Conservation (phyloP, 2,888 invertebrate species). For the Tanypteryx hageni region DNA sequence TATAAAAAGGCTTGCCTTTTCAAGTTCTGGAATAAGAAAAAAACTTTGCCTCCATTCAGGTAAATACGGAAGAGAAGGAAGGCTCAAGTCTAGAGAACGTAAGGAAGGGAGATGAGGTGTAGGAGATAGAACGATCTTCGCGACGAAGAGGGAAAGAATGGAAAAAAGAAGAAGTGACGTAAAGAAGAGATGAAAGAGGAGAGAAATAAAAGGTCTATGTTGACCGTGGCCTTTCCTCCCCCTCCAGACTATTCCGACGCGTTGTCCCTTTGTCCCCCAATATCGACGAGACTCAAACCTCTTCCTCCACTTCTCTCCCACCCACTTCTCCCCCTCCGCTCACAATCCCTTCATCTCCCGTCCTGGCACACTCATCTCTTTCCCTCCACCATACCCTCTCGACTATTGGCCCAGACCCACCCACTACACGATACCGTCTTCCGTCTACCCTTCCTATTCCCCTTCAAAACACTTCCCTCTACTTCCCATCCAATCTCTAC, state of each 20-base stretch:
- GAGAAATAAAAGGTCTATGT: background rate
- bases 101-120: background rate
- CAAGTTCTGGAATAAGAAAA: background rate
- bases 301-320: background rate
- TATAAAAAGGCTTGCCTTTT: background rate
- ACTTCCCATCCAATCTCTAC: background rate
- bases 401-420: background rate
- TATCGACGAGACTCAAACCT: constrained; percentile 18
- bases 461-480: background rate
- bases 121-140: background rate
- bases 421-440: background rate
- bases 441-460: background rate
- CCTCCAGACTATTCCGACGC: background rate
- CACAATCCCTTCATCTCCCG: constrained; percentile 31
- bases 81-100: background rate
- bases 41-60: background rate
- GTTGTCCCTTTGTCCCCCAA: constrained; percentile 37
- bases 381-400: background rate
- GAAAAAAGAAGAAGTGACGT: background rate
- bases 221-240: background rate
- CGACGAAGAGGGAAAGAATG: background rate
- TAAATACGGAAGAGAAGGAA: background rate
- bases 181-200: background rate
- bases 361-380: too few species aligned
- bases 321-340: background rate